These are phyloP conservation scores for Tachycineta bicolor DNA, from an alignment of 2,113 vertebrate genomes.

Conservation along the genomic window DNA sequence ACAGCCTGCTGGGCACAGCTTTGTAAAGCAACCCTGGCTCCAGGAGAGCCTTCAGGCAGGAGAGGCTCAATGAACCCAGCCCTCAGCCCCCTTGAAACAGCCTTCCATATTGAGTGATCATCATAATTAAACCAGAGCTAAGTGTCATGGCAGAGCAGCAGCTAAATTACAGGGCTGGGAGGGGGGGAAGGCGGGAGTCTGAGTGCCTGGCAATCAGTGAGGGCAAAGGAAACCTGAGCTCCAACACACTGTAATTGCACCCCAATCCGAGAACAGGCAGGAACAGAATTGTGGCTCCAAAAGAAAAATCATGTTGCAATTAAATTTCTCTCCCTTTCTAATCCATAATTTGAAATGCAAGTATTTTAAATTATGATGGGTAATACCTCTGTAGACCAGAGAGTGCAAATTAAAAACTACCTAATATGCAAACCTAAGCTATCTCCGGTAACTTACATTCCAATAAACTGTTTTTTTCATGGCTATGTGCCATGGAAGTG, in stretches of 20 bases:
- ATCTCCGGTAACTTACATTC: neutral
- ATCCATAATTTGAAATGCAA: neutral
- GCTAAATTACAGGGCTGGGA: conserved; percentile 69
- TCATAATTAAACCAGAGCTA: conserved; percentile 61
- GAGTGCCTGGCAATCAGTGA: conserved; percentile 55
- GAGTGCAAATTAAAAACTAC: neutral
- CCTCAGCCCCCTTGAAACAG: conserved; percentile 24
- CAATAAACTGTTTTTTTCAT: neutral
- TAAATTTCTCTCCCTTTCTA: conserved; percentile 28
- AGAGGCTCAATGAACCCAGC: neutral
- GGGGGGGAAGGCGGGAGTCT: neutral
- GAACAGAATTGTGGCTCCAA: neutral
- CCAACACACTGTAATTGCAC: neutral
- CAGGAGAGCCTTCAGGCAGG: neutral
- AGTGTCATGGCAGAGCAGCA: conserved; percentile 56
- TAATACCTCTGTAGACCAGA: neutral
- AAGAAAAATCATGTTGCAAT: neutral
- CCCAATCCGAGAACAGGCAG: neutral
- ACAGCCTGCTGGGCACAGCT: rapidly evolving
- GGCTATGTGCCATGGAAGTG: neutral
- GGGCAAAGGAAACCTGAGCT: conserved; percentile 30
- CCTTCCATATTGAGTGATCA: conserved; percentile 44
- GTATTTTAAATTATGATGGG: neutral
- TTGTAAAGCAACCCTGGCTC: neutral
- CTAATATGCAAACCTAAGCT: neutral